Evolutionary conservation across 2,113 vertebrate genomes (phyloP), one percentile per base, ranked within the genome.

Genomic region (Atherinomorus stipes): DNA sequence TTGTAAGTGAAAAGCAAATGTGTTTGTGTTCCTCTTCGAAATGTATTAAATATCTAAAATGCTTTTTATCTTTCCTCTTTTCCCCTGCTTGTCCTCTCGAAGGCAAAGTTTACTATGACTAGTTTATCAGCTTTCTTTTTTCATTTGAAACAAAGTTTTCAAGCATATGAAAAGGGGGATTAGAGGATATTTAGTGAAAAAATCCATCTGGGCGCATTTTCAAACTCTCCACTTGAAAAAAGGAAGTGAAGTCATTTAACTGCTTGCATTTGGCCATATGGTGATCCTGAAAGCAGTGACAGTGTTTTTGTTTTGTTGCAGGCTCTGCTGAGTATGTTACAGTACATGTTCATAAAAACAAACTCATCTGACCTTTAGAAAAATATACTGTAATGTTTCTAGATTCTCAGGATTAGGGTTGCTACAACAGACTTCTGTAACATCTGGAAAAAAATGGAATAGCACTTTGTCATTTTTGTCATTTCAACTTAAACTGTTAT

Each of bases 161-260:
- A 83, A 65, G 73, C 54, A 68, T 60, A 56, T 83, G 73, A 90
- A 90, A 86, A 81, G 73, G 57, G 31, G 84, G 83, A 87, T 90
- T 88, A 80, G 65, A 1, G 18, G 40, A 28, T 81, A 74, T 89
- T 81, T 83, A 45, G 62, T 68, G 71, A 49, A 42, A 59, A 83
- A 87, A 70, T 76, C 80, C 76, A 76, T 69, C 78, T 70, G 65
- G 71, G 71, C 73, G 77, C 52, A 34, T 74, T 67, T 49, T 74
- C 63, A 74, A 83, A 75, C 18, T 56, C 70, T 71, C 58, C 54
- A 66, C 63, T 34, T 52, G 64, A 57, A 69, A n/a, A 18, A 61
- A 44, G 59, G 76, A 58, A 64, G 26, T 9, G n/a, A 9, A 44
- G 57, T 74, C 28, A 51, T 78, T 62, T 51, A 67, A 31, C 59